A percentile compares a stretch with the other conserved stretches of the same genome.
phyloP scores from a whole-genome alignment of 2,888 invertebrate species.

The Macaria notata region DNA sequence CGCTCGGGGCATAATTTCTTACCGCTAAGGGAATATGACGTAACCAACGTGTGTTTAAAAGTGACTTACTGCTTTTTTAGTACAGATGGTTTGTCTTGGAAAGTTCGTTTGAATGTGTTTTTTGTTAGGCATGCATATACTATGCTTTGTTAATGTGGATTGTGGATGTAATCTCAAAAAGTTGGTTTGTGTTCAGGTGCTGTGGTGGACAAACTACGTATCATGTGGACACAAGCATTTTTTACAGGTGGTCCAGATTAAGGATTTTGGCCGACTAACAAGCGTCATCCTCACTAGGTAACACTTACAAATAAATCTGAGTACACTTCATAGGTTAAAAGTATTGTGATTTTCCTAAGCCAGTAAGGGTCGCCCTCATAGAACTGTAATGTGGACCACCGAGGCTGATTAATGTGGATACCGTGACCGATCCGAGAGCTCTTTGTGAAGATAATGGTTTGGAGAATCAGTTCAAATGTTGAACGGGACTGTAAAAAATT shows the following conservation, averaged over 20 bases:
- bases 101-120: neutral
- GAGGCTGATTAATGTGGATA: constrained; percentile 48
- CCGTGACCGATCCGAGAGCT: constrained; percentile 50
- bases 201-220: too few relatives aligned
- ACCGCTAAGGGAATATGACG: constrained; percentile 13
- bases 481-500: too few relatives aligned
- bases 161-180: too few relatives aligned
- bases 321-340: neutral
- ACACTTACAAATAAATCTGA: too few relatives aligned
- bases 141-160: too few relatives aligned
- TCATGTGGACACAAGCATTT: too few relatives aligned
- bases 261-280: too few relatives aligned
- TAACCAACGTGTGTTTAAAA: constrained; percentile 7
- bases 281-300: too few relatives aligned
- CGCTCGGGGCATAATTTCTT: constrained; percentile 44
- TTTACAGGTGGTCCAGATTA: too few relatives aligned
- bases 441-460: constrained; percentile 47
- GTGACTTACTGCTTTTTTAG: constrained; percentile 8
- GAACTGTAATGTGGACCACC: constrained; percentile 57
- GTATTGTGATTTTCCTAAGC: constrained; percentile 44
- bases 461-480: constrained; percentile 29
- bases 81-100: too few relatives aligned
- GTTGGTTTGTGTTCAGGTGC: too few relatives aligned
- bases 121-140: neutral
- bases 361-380: constrained; percentile 50